These are phyloP conservation scores for Tautogolabrus adspersus DNA, from an alignment of 2,113 vertebrate species.

Conservation along the genomic window DNA sequence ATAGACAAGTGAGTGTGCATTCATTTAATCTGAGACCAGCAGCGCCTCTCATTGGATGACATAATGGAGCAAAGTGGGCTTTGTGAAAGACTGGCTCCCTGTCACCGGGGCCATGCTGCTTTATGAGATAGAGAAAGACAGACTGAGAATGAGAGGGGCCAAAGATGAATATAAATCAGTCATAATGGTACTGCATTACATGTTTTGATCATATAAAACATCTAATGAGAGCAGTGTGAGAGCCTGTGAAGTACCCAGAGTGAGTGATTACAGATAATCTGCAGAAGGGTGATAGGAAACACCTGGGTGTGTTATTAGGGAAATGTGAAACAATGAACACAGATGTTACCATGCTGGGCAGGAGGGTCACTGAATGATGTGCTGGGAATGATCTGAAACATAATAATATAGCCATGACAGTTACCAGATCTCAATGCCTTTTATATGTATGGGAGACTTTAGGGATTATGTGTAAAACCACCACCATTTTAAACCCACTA, in stretches of 20 bases:
- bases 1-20: conserved; percentile 22
- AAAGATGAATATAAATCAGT: conserved; percentile 35
- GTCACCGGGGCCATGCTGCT: conserved; percentile 35
- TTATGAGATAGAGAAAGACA: conserved; percentile 25
- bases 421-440: not conserved
- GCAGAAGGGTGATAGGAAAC: not conserved
- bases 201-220: conserved; percentile 34
- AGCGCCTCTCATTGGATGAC: conserved; percentile 53
- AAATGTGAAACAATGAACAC: not conserved
- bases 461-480: not conserved
- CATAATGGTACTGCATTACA: conserved; percentile 15
- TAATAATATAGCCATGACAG: not conserved
- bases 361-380: not conserved
- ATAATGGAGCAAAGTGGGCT: conserved; percentile 42
- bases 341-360: not conserved
- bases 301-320: not conserved
- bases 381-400: conserved; percentile 13
- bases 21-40: conserved; percentile 48
- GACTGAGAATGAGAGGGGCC: conserved; percentile 12
- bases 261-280: conserved; percentile 23
- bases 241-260: not conserved
- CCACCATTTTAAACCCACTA: not conserved
- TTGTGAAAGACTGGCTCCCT: conserved; percentile 33
- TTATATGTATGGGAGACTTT: no score
- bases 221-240: conserved; percentile 3